Evolutionary conservation across 2,113 vertebrate species (phyloP).

Genomic region (Lota lota): DNA sequence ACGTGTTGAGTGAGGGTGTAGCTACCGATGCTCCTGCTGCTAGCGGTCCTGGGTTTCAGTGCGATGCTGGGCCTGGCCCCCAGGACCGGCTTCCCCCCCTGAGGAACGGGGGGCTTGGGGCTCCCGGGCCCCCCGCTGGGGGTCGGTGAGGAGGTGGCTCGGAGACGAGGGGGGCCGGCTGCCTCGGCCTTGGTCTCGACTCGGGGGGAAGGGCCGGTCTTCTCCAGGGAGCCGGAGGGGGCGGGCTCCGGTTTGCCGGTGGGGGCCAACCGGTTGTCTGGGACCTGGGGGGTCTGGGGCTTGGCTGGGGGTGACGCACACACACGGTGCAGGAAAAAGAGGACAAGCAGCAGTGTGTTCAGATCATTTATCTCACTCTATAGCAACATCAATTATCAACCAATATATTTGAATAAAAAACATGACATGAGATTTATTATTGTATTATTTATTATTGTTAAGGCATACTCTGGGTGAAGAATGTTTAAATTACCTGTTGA

Average conservation of each 20-base stretch:
- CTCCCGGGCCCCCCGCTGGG: slow-evolving; percentile 58
- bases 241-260: slow-evolving; percentile 71
- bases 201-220: slow-evolving; percentile 59
- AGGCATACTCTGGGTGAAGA: background rate
- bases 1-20: background rate
- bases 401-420: too few relatives aligned
- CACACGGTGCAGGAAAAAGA: background rate
- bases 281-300: too few relatives aligned
- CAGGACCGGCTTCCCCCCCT: slow-evolving; percentile 80
- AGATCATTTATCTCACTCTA: too few relatives aligned
- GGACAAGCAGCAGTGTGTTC: too few relatives aligned
- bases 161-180: slow-evolving; percentile 56
- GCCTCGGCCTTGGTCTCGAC: slow-evolving; percentile 81
- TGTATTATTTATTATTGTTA: too few relatives aligned
- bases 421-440: too few relatives aligned
- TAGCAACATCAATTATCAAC: too few relatives aligned
- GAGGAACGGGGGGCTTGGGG: slow-evolving; percentile 80
- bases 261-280: slow-evolving; percentile 11
- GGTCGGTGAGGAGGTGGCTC: slow-evolving; percentile 71
- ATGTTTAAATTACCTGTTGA: slow-evolving; percentile 70
- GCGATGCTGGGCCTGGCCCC: slow-evolving; percentile 82
- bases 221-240: slow-evolving; percentile 34
- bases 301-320: background rate
- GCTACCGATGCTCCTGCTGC: slow-evolving; percentile 78
- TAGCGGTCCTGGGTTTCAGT: slow-evolving; percentile 83